Evolutionary conservation across 2,113 vertebrate species (phyloP).

Genomic region (Phalacrocorax brasilianus): DNA sequence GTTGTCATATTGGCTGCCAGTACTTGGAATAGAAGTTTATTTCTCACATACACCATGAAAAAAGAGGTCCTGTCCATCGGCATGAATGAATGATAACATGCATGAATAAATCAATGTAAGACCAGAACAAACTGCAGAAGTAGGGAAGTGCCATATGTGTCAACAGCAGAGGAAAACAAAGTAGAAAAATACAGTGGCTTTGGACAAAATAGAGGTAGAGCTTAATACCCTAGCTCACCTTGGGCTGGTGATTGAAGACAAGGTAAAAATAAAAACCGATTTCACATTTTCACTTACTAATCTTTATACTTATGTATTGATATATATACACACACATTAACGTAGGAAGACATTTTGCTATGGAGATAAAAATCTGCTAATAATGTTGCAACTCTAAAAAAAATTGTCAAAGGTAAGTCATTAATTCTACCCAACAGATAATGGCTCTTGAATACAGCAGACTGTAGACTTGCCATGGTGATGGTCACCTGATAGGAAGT

Average conservation of each 20-base stretch:
- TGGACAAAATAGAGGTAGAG: neutral
- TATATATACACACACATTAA: neutral
- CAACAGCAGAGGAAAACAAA: neutral
- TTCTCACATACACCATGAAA: neutral
- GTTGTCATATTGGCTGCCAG: neutral
- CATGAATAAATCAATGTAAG: neutral
- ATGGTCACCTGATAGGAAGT: neutral
- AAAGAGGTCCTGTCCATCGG: neutral
- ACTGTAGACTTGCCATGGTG: neutral
- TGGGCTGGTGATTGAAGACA: neutral
- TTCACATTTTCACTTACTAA: neutral
- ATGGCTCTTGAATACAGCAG: neutral
- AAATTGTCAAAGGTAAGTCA: neutral
- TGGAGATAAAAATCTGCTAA: neutral
- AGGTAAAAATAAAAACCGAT: neutral
- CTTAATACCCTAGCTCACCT: neutral
- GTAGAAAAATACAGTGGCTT: neutral
- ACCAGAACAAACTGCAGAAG: neutral
- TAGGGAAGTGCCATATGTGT: rapidly evolving
- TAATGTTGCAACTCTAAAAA: neutral
- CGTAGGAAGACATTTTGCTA: neutral
- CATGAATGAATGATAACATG: neutral
- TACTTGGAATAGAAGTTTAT: neutral
- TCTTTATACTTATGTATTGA: neutral
- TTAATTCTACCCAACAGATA: neutral